Percentiles rank a stretch among this genome's conserved stretches.
Evolutionary conservation across 2,113 vertebrate genomes (phyloP).

Genomic region (Polyodon spathula): DNA sequence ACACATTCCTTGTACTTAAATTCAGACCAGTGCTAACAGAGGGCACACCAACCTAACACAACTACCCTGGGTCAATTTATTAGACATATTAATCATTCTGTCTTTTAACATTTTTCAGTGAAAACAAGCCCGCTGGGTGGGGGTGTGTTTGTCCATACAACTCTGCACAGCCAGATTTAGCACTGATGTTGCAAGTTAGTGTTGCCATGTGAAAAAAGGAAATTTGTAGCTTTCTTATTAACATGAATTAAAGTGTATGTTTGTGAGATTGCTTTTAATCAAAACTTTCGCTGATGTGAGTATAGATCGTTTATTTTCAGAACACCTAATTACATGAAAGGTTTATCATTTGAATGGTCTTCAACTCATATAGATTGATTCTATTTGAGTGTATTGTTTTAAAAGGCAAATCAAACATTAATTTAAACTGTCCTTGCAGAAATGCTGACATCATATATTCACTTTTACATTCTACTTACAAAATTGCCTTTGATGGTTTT

Average conservation of each 20-base stretch:
- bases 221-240: constrained; percentile 36
- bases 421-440: no score
- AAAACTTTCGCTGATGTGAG: constrained; percentile 30
- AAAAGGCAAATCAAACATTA: no score
- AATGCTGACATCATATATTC: no score
- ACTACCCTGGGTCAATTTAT: constrained; percentile 2
- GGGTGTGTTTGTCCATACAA: constrained; percentile 14
- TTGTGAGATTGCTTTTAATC: no score
- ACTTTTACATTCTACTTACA: no score
- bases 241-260: constrained; percentile 33
- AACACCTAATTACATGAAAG: constrained; percentile 43
- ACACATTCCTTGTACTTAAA: not conserved
- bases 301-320: constrained; percentile 35
- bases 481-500: no score
- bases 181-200: constrained; percentile 28
- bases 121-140: not conserved
- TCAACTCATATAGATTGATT: constrained; percentile 55
- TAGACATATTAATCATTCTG: constrained; percentile 16
- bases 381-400: no score
- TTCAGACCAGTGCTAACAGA: no score
- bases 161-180: constrained; percentile 30
- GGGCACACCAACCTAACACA: not conserved
- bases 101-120: constrained; percentile 15
- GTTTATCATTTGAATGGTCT: constrained; percentile 68
- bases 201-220: constrained; percentile 32